These are phyloP conservation scores for Brachylomia viminalis DNA, from an alignment of 2,888 invertebrate species.

Conservation along the genomic window DNA sequence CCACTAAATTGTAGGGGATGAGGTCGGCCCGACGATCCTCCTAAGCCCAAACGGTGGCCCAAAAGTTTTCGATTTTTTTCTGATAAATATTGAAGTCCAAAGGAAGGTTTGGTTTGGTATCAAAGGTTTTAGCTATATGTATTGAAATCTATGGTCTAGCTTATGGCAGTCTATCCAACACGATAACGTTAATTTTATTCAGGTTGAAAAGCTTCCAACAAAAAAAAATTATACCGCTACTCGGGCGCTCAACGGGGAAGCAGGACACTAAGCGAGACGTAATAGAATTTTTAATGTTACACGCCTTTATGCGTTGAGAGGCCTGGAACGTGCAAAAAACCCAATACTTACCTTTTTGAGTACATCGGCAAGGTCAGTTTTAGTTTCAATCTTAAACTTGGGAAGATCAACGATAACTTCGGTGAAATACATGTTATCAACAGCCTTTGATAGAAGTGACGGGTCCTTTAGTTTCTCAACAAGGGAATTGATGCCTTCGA, in stretches of 20 bases:
- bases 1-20: neutral
- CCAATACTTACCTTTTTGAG: slow-evolving; percentile 90
- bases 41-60: neutral
- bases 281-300: too few relatives aligned
- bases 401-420: slow-evolving; percentile 93
- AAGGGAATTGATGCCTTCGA: slow-evolving; percentile 91
- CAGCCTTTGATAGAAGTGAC: slow-evolving; percentile 83
- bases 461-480: slow-evolving; percentile 90
- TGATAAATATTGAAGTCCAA: too few relatives aligned
- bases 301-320: neutral
- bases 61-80: neutral
- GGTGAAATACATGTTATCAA: slow-evolving; percentile 75
- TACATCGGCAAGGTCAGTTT: slow-evolving; percentile 91
- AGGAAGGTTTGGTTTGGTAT: too few relatives aligned
- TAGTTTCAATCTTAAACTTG: slow-evolving; percentile 94
- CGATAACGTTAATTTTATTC: neutral
- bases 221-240: neutral
- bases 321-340: neutral
- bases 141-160: neutral
- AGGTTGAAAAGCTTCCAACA: neutral
- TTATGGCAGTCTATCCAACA: neutral
- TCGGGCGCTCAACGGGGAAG: neutral
- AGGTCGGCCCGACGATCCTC: neutral
- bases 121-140: neutral
- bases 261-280: neutral